Conservation (phyloP, 1,140 invertebrate species). For the Anastatus disparis region DNA sequence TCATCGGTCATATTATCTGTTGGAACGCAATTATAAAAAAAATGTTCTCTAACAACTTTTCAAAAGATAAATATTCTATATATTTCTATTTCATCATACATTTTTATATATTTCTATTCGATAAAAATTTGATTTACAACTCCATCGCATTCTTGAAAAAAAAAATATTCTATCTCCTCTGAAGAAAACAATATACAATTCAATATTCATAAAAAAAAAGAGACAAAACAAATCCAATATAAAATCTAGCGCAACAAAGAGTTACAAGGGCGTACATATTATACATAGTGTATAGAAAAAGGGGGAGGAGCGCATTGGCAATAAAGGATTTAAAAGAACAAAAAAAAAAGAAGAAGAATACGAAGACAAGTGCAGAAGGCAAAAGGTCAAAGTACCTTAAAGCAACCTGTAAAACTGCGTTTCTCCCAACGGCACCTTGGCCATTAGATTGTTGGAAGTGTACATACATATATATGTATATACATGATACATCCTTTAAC, state of each 20-base stretch:
- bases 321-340: too few relatives aligned
- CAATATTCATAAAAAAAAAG: not conserved
- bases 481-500: not conserved
- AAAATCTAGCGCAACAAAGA: constrained; percentile 41
- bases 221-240: constrained; percentile 1
- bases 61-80: too few relatives aligned
- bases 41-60: too few relatives aligned
- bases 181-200: constrained; percentile 9
- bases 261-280: constrained; percentile 33
- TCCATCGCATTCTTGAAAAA: too few relatives aligned
- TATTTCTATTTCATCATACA: too few relatives aligned
- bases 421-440: constrained; percentile 40
- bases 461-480: not conserved
- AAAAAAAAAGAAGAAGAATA: constrained; percentile 27
- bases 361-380: constrained; percentile 45
- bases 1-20: too few relatives aligned
- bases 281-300: constrained; percentile 7
- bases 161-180: too few relatives aligned
- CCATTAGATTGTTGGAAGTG: not conserved
- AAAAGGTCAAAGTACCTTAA: constrained; percentile 46
- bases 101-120: not conserved
- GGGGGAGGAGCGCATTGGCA: not conserved
- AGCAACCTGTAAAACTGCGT: constrained; percentile 49
- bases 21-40: too few relatives aligned
- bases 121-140: constrained; percentile 14